Base-by-base conservation (phyloP, 2,113 vertebrate genomes). In the Phylloscopus trochilus region DNA sequence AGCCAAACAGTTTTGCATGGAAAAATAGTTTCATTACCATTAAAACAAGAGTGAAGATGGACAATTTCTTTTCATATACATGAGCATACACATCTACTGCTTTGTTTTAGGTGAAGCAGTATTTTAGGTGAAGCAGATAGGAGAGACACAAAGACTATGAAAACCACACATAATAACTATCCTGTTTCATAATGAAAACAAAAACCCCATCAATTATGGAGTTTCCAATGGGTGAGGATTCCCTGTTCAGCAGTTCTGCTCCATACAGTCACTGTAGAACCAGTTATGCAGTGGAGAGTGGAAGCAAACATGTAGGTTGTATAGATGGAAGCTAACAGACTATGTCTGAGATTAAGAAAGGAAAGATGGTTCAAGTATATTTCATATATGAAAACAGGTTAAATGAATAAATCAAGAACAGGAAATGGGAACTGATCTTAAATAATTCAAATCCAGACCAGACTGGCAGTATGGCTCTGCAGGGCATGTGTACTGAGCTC, bases 391-490 rank as follows among this genome's bases (percentile, higher is more conserved):
- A 59, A 72, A 90, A 74, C 21, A 80, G 67, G 56, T 83, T 80
- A 90, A 90, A 77, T 27, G 6, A 90, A 78, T 64, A 10, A 86
- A 37, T 74, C 6, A 9, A 75, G 80, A 94, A 84, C 21, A 92
- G 92, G 79, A 94, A 95, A 90, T 58, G 53, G 58, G 37, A 94
- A 66, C 26, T 62, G 46, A 52, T 77, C 47, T 74, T 78, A 81
- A 94, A 90, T 74, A 79, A 93, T 63, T 80, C 63, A 93, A 92
- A 96, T 85, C 43, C 88, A 88, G 89, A 87, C 4, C 83, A 94
- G 64, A 93, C 0, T 72, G 47, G 55, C 47, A 74, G 4, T 24
- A 76, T 22, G 70, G 49, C 44, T 91, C 58, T 69, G 39, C n/a
- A 83, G 46, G 46, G 58, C 58, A 83, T 4, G 2, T 64, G 43